Evolutionary conservation across 2,888 invertebrate species (phyloP).

Genomic region (Chymomyza procnemis): DNA sequence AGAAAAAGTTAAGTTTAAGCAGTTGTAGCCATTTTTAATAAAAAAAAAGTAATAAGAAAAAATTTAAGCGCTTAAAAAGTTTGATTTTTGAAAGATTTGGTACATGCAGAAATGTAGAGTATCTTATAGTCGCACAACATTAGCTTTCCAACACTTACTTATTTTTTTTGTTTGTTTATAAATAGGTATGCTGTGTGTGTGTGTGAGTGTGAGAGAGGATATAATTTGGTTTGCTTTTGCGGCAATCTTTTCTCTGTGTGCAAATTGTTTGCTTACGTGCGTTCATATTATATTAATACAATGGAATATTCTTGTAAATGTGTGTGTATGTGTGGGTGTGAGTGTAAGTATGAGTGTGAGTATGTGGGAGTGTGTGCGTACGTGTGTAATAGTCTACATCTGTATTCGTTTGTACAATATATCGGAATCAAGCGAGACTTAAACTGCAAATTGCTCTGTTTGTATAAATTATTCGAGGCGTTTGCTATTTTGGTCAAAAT

Average conservation of each 20-base stretch:
- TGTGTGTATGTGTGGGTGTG: neutral
- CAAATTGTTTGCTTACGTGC: constrained; percentile 62
- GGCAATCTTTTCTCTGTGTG: constrained; percentile 1
- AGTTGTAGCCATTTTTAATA: no score
- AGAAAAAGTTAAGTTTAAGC: no score
- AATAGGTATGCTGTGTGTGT: neutral
- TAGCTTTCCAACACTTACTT: no score
- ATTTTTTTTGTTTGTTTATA: neutral
- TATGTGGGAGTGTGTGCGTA: neutral
- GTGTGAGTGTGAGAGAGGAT: neutral
- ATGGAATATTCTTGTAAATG: neutral
- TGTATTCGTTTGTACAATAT: neutral
- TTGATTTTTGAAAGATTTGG: no score
- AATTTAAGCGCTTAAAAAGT: no score
- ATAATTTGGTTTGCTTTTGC: neutral
- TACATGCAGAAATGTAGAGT: no score
- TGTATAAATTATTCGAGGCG: constrained; percentile 23
- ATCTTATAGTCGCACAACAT: no score
- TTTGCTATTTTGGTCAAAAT: constrained; percentile 5
- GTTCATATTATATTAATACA: constrained; percentile 46
- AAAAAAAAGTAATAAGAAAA: no score
- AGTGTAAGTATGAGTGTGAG: neutral
- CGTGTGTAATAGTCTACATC: neutral
- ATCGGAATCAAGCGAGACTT: constrained; percentile 16
- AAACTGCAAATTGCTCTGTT: constrained; percentile 9